Evolutionary conservation across 2,888 invertebrate genomes (phyloP).

Genomic region (Tanypteryx hageni): DNA sequence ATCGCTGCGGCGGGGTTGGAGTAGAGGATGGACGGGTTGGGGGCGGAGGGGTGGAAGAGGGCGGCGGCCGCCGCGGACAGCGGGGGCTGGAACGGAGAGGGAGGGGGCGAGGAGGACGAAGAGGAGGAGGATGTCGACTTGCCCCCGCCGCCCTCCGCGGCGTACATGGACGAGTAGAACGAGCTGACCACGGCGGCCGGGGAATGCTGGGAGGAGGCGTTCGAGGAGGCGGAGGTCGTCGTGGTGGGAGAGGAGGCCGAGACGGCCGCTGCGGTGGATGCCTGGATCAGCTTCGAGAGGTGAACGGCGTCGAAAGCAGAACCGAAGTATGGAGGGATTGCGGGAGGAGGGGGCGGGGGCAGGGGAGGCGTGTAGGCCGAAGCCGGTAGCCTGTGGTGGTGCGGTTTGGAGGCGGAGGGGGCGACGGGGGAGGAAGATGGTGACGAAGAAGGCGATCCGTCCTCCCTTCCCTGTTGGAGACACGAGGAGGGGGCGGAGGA

Average conservation of each 20-base stretch:
- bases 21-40: constrained; percentile 72
- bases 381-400: constrained; percentile 42
- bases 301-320: constrained; percentile 84
- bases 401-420: constrained; percentile 74
- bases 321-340: constrained; percentile 84
- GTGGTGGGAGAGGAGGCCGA: constrained; percentile 75
- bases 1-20: constrained; percentile 69
- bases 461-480: constrained; percentile 73
- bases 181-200: constrained; percentile 81
- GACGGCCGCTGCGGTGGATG: constrained; percentile 76
- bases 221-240: constrained; percentile 75
- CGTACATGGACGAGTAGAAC: constrained; percentile 83
- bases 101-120: constrained; percentile 51
- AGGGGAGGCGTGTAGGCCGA: constrained; percentile 69
- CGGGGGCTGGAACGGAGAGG: constrained; percentile 65
- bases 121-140: constrained; percentile 68
- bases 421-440: constrained; percentile 75
- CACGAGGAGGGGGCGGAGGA: background rate
- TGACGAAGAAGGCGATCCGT: constrained; percentile 75
- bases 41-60: constrained; percentile 76
- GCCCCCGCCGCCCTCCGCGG: constrained; percentile 67
- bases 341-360: constrained; percentile 76
- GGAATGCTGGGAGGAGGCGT: constrained; percentile 69
- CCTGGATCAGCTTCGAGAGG: constrained; percentile 72
- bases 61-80: constrained; percentile 57